These are phyloP conservation scores for Gymnopithys bicolor DNA, from an alignment of 2,797 vertebrate genomes.

Conservation along the genomic window DNA sequence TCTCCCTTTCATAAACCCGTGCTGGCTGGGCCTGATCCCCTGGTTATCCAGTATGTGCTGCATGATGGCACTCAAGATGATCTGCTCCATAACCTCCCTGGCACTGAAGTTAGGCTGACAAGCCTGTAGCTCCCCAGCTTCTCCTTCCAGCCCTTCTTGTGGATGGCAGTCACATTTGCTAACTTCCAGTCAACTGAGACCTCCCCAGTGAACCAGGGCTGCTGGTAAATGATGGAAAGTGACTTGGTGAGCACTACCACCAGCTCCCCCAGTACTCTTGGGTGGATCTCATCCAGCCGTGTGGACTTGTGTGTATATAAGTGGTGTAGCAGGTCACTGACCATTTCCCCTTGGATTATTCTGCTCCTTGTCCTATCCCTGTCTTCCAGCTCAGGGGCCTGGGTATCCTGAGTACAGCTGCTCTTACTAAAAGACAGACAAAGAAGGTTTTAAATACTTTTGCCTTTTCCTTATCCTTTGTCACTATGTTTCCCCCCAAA, in stretches of 20 bases:
- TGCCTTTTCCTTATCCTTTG: background rate
- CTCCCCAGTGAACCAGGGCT: background rate
- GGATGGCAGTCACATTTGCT: background rate
- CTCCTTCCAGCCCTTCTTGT: background rate
- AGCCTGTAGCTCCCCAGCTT: background rate
- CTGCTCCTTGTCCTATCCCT: background rate
- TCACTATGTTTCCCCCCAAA: background rate
- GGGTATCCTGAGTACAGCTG: background rate
- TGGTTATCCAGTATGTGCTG: background rate
- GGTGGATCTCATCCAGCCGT: background rate
- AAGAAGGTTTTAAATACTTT: background rate
- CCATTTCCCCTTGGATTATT: background rate
- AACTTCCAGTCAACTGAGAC: background rate
- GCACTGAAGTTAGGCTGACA: background rate
- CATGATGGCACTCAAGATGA: background rate
- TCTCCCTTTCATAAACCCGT: background rate
- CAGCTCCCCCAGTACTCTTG: background rate
- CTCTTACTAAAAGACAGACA: background rate
- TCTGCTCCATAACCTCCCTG: background rate
- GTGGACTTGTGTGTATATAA: background rate
- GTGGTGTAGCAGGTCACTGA: background rate
- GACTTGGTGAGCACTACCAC: background rate
- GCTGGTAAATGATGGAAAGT: background rate
- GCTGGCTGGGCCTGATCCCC: background rate
- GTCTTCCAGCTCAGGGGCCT: background rate